Conservation (phyloP, 2,113 vertebrate species). For the Sminthopsis crassicaudata region DNA sequence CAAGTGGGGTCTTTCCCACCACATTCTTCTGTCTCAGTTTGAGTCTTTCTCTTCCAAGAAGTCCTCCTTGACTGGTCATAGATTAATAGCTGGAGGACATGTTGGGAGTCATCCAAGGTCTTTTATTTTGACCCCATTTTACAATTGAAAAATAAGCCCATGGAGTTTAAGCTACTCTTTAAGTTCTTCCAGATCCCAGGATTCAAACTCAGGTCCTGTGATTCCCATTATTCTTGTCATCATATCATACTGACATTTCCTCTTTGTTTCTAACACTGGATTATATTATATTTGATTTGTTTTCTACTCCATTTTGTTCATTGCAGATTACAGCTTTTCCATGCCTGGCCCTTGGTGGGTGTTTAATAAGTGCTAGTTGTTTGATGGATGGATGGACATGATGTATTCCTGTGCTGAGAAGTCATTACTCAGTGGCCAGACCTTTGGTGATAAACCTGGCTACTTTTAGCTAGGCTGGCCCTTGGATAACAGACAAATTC, state of each 20-base stretch:
- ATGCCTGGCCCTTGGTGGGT: fast-evolving
- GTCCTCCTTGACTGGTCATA: neutral
- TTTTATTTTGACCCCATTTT: neutral
- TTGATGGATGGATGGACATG: neutral
- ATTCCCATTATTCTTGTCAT: neutral
- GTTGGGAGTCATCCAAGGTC: neutral
- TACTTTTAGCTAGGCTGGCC: neutral
- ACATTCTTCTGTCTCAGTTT: neutral
- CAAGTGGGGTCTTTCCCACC: neutral
- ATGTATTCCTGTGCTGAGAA: neutral
- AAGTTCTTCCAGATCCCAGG: neutral
- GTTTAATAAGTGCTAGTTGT: too few species aligned
- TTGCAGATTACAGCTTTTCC: neutral
- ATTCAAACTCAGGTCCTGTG: neutral
- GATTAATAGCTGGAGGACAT: neutral
- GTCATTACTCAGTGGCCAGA: neutral
- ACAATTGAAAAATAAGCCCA: neutral
- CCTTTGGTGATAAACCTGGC: neutral
- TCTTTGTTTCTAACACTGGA: neutral
- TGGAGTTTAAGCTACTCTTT: neutral
- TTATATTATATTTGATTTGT: neutral
- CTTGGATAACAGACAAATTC: neutral
- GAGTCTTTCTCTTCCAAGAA: neutral
- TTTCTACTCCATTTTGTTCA: neutral
- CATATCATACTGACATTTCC: neutral